phyloP scores from a whole-genome alignment of 2,797 vertebrate species.

The Xenentodon cancila region DNA sequence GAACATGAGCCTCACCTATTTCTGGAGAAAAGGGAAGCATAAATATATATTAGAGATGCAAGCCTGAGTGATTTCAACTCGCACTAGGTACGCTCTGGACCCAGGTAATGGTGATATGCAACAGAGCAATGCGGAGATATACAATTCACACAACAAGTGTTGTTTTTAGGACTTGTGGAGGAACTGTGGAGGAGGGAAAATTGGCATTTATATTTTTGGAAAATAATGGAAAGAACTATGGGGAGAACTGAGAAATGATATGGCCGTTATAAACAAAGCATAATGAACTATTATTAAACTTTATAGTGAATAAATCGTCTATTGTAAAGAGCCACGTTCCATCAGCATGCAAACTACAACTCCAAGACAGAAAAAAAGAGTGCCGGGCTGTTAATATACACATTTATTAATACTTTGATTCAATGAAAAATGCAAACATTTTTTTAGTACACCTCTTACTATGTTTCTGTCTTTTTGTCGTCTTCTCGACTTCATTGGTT shows the following conservation, averaged over 20 bases:
- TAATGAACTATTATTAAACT: slow-evolving; percentile 60
- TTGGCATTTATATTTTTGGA: slow-evolving; percentile 28
- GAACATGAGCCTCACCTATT: slow-evolving; percentile 49
- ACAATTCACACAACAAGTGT: slow-evolving; percentile 35
- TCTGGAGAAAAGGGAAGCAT: slow-evolving; percentile 29
- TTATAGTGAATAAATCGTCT: slow-evolving; percentile 67
- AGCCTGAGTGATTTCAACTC: slow-evolving; percentile 35
- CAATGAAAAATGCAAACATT: no score
- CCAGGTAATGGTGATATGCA: slow-evolving; percentile 52
- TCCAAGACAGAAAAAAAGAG: slow-evolving; percentile 24
- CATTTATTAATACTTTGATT: slow-evolving; percentile 30
- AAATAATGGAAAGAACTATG: slow-evolving; percentile 30
- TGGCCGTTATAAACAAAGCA: slow-evolving; percentile 31
- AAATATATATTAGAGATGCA: slow-evolving; percentile 50
- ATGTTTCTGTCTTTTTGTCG: no score
- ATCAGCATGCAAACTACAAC: slow-evolving; percentile 38
- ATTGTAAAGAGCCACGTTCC: slow-evolving; percentile 49
- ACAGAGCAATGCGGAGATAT: slow-evolving; percentile 34
- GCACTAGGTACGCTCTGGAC: slow-evolving; percentile 38
- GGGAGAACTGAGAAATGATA: slow-evolving; percentile 35
- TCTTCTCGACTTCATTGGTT: no score
- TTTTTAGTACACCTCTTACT: no score
- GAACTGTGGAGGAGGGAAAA: slow-evolving; percentile 1
- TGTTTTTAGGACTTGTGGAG: background rate
- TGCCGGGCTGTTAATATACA: slow-evolving; percentile 49